Percentiles rank a stretch among this genome's conserved stretches.
phyloP scores from a whole-genome alignment of 2,113 vertebrate genomes.

The Mormyrus iriodes region DNA sequence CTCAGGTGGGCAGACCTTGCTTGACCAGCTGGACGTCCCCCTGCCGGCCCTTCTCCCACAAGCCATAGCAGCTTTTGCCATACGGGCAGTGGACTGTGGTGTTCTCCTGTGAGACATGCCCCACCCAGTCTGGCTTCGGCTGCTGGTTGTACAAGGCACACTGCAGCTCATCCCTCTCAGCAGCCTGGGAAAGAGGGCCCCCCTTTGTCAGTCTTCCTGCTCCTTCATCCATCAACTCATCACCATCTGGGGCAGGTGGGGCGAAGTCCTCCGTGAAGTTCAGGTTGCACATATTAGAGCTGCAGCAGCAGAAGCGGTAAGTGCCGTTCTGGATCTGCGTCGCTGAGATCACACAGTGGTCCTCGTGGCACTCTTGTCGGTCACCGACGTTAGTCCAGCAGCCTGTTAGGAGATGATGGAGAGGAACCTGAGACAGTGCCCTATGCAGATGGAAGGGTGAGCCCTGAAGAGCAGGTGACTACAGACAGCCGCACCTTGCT shows the following conservation, averaged over 20 bases:
- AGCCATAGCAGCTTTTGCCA: not conserved
- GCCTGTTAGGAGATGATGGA: constrained; percentile 56
- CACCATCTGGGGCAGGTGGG: constrained; percentile 54
- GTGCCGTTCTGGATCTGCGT: constrained; percentile 90
- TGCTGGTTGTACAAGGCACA: not conserved
- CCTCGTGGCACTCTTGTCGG: constrained; percentile 79
- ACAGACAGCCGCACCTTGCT: constrained; percentile 72
- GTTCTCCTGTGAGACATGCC: not conserved
- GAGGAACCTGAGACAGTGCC: not conserved
- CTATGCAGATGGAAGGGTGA: not conserved
- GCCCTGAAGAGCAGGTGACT: not conserved
- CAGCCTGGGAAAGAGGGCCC: not conserved
- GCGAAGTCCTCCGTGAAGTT: constrained; percentile 95
- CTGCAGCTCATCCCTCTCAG: not conserved
- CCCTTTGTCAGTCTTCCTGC: not conserved
- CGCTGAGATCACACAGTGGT: constrained; percentile 87
- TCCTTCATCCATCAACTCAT: not conserved
- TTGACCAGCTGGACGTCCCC: not conserved
- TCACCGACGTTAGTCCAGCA: constrained; percentile 92
- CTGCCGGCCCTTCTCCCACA: not conserved
- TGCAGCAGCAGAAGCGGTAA: constrained; percentile 95
- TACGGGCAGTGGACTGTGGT: not conserved
- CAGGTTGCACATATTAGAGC: constrained; percentile 90
- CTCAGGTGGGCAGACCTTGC: not conserved
- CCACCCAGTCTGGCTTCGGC: not conserved